Percentiles rank a stretch among this genome's conserved stretches.
These are phyloP conservation scores for Muntiacus muntjak DNA, from an alignment of 2,113 vertebrate species.

Conservation along the genomic window DNA sequence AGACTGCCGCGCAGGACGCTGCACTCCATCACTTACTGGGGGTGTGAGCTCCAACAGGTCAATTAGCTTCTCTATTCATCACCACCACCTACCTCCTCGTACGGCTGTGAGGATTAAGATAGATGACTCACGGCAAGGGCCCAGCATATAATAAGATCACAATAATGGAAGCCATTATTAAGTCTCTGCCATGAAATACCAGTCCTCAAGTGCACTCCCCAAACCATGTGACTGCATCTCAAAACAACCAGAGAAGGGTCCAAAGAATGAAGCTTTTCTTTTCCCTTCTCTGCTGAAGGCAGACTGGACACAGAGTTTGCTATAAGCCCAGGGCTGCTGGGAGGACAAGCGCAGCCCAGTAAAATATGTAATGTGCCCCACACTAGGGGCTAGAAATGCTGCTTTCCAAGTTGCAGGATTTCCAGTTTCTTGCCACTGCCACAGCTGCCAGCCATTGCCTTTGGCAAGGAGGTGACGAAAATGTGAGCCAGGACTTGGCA, in stretches of 20 bases:
- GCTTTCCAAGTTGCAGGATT: not conserved
- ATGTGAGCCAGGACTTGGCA: conserved; percentile 45
- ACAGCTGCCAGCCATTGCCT: conserved; percentile 34
- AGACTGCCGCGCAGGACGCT: not conserved
- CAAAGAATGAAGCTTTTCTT: not conserved
- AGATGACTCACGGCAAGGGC: conserved; percentile 4
- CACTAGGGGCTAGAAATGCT: not conserved
- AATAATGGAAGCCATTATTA: not conserved
- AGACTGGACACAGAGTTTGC: not conserved
- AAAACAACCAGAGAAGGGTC: not conserved
- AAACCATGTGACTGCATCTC: not conserved
- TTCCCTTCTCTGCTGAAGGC: not conserved
- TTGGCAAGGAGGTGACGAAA: conserved; percentile 49
- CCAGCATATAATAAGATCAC: not conserved
- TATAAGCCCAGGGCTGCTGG: not conserved
- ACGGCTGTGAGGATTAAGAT: not conserved
- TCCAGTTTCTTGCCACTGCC: not conserved
- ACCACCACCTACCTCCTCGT: not conserved
- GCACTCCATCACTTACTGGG: not conserved
- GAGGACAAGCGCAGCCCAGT: not conserved
- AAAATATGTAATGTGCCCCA: not conserved
- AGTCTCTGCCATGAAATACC: not conserved
- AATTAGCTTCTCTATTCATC: not conserved
- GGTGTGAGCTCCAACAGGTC: not conserved
- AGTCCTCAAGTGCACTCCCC: not conserved